Evolutionary conservation across 2,888 invertebrate genomes (phyloP), one percentile per base, ranked within the genome.

Genomic region (Cheilosia pagana): DNA sequence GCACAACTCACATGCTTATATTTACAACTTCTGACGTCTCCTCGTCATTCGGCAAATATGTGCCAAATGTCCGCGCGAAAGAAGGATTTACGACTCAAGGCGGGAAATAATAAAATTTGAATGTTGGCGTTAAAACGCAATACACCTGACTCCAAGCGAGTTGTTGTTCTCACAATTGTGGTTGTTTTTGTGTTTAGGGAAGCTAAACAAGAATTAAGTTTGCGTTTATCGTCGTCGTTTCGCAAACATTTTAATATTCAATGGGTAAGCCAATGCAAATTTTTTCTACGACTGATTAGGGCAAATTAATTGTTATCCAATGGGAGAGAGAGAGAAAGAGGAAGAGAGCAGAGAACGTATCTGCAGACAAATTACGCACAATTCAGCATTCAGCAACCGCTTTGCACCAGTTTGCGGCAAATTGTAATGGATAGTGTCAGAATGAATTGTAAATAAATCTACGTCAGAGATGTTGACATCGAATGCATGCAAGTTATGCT

Each of bases 21-120:
- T 81, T 75, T 70, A 81, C 55, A 60, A 45, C 52, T 52, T 16
- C 28, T 55, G 8, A 23, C 35, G 31, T 25, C 10, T 7, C 7
- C 5, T 25, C 10, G 14, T n/a, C 45, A 55, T 48, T 6, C 43
- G 23, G 14, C 23, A 75, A 74, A 55, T 62, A 59, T 60, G 12
- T 67, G 35, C 16, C 25, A 52, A 74, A 53, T n/a, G n/a, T 67
- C 35, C 53, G 12, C 67, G 41, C 16, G 14, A 59, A 65, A 59
- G 43, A 83, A 74, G 67, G 68, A 77, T 83, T 83, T 83, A 83
- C 55, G 39, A 63, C 57, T 53, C 25, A 43, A 43, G 23, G 53
- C 52, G 39, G 50, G 35, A 41, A 50, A 65, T n/a, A 62, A 52
- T 25, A 70, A 55, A 67, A 53, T 55, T 55, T 62, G 28, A 65